These are phyloP conservation scores for Pseudoatta argentina DNA, from an alignment of 1,140 invertebrate species.

Conservation along the genomic window DNA sequence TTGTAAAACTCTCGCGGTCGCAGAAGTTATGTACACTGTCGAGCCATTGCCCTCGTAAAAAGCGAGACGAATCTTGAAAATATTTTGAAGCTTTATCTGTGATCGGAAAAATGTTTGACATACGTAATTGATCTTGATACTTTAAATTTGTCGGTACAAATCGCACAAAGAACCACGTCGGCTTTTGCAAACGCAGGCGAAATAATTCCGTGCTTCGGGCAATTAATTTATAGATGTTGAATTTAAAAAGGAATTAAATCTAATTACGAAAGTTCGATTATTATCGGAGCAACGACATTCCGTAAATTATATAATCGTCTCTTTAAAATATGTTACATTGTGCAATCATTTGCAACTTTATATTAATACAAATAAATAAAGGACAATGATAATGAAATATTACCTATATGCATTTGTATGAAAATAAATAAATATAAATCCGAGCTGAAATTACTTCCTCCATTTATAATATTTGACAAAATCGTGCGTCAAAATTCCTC, in stretches of 20 bases:
- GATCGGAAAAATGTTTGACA: not conserved
- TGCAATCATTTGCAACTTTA: not conserved
- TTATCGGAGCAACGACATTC: not conserved
- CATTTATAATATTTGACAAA: not conserved
- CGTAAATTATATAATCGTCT: conserved; percentile 8
- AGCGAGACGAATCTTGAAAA: conserved; percentile 8
- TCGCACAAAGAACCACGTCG: not conserved
- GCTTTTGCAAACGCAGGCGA: not conserved
- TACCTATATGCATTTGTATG: not conserved
- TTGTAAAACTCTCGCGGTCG: conserved; percentile 1
- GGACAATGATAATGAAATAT: not conserved
- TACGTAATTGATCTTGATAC: conserved; percentile 8
- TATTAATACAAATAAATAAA: conserved; percentile 4
- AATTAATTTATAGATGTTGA: not conserved
- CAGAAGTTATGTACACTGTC: not conserved
- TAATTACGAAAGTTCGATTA: not conserved
- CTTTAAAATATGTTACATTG: not conserved
- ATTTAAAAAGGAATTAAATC: conserved; percentile 17
- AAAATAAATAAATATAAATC: conserved; percentile 7
- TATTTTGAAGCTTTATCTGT: conserved; percentile 9
- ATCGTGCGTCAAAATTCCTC: not conserved
- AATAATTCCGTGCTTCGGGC: conserved; percentile 3
- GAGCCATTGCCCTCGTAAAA: not conserved
- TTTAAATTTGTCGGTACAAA: not conserved
- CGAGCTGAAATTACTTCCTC: not conserved